Conservation (phyloP, 1,140 invertebrate genomes). For the Calliopsis andreniformis region DNA sequence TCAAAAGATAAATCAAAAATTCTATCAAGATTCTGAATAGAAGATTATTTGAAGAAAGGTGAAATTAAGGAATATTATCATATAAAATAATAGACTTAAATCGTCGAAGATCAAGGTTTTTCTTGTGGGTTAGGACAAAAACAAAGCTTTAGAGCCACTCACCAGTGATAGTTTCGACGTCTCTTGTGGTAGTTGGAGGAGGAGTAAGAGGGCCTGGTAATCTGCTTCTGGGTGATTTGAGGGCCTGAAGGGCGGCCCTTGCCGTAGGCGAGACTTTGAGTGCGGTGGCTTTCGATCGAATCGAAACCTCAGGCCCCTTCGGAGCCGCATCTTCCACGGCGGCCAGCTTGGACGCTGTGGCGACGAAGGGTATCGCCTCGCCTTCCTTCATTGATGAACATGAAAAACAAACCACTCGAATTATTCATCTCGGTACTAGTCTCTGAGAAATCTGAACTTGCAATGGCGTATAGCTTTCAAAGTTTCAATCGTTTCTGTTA, state of each 20-base stretch:
- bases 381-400: slow-evolving; percentile 66
- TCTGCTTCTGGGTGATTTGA: slow-evolving; percentile 67
- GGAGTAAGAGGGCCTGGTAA: slow-evolving; percentile 57
- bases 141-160: slow-evolving; percentile 47
- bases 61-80: too few relatives aligned
- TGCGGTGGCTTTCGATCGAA: slow-evolving; percentile 70
- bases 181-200: slow-evolving; percentile 66
- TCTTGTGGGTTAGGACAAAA: neutral
- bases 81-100: slow-evolving; percentile 4
- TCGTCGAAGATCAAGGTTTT: neutral
- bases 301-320: slow-evolving; percentile 78
- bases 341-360: slow-evolving; percentile 83
- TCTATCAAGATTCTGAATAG: too few relatives aligned
- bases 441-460: neutral
- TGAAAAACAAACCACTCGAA: slow-evolving; percentile 3
- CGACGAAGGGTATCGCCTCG: slow-evolving; percentile 79
- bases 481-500: neutral
- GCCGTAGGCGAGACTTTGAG: slow-evolving; percentile 76
- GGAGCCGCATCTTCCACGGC: slow-evolving; percentile 83
- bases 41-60: too few relatives aligned
- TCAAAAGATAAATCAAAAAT: too few relatives aligned
- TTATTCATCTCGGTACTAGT: neutral
- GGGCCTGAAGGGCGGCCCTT: slow-evolving; percentile 74
- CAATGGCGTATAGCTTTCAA: neutral
- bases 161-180: slow-evolving; percentile 83